Evolutionary conservation across 1,140 invertebrate genomes (phyloP).

Genomic region (Euborellia annulipes): DNA sequence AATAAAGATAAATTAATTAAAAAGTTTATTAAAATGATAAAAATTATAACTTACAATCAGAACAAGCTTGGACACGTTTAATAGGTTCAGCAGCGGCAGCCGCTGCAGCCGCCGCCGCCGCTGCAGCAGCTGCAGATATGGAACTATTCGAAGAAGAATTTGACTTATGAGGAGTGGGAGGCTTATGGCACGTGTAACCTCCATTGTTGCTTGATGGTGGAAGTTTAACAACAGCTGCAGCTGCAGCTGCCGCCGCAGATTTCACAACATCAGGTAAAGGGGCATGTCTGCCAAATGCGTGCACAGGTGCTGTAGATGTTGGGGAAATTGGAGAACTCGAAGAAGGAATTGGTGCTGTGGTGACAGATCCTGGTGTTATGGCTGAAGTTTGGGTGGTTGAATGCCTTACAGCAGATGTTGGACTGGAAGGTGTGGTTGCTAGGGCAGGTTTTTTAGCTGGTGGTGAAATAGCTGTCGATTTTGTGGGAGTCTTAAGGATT

Average conservation of each 20-base stretch:
- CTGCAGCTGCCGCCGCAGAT: slow-evolving; percentile 6
- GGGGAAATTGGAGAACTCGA: too few species aligned
- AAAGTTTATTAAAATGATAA: neutral
- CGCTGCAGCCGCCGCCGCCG: slow-evolving; percentile 1
- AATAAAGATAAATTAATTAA: neutral
- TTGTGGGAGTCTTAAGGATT: too few species aligned
- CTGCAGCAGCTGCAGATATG: neutral
- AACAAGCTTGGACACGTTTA: slow-evolving; percentile 28
- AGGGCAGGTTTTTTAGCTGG: too few species aligned
- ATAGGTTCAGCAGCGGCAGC: slow-evolving; percentile 26
- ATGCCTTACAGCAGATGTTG: slow-evolving; percentile 7
- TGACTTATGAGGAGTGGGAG: too few species aligned
- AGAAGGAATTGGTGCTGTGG: too few species aligned
- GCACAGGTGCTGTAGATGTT: too few species aligned
- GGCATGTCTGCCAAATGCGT: neutral
- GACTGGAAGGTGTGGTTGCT: too few species aligned
- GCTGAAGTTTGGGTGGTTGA: slow-evolving; percentile 10
- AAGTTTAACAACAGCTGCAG: slow-evolving; percentile 1
- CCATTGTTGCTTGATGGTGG: neutral
- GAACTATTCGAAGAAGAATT: too few species aligned
- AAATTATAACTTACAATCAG: slow-evolving; percentile 27
- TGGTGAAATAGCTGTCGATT: too few species aligned
- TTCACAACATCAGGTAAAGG: slow-evolving; percentile 10
- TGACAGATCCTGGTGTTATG: neutral
- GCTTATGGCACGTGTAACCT: slow-evolving; percentile 10